Evolutionary conservation across 2,113 vertebrate genomes (phyloP).

Genomic region (Poeciliopsis prolifica): DNA sequence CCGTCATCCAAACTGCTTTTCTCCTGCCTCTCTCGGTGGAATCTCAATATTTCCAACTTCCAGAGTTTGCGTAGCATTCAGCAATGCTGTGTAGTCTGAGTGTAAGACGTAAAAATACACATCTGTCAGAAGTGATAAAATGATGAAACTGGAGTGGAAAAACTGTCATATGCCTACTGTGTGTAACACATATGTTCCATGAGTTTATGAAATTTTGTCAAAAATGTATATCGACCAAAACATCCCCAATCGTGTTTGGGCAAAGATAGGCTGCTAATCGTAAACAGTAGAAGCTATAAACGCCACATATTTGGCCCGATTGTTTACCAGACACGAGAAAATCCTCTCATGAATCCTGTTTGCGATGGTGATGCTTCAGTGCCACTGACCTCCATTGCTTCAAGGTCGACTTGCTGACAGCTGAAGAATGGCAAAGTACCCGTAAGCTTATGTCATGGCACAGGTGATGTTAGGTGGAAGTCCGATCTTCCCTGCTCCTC

Average conservation of each 20-base stretch:
- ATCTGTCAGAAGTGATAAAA: not conserved
- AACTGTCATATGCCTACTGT: not conserved
- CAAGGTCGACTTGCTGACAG: conserved; percentile 57
- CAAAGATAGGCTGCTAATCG: conserved; percentile 1
- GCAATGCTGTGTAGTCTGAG: not conserved
- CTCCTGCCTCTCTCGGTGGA: conserved; percentile 36
- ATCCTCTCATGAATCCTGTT: conserved; percentile 24
- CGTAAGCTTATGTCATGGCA: conserved; percentile 41
- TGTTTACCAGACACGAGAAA: conserved; percentile 19
- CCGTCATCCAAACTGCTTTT: conserved; percentile 55
- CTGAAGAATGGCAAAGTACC: conserved; percentile 57
- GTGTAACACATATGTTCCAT: not conserved
- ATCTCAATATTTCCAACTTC: conserved; percentile 8
- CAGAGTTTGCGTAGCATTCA: conserved; percentile 10
- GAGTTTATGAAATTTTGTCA: not conserved
- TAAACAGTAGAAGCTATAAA: conserved; percentile 7
- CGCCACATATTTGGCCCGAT: conserved; percentile 14
- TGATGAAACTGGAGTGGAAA: not conserved
- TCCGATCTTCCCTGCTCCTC: conserved; percentile 20
- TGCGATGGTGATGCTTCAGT: conserved; percentile 28
- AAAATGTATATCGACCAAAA: not conserved
- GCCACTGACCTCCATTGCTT: conserved; percentile 28
- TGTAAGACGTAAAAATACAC: not conserved
- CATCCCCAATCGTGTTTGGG: not conserved
- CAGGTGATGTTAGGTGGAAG: conserved; percentile 30